These are phyloP conservation scores for Cherax quadricarinatus DNA, from an alignment of 1,140 invertebrate species.

Conservation along the genomic window DNA sequence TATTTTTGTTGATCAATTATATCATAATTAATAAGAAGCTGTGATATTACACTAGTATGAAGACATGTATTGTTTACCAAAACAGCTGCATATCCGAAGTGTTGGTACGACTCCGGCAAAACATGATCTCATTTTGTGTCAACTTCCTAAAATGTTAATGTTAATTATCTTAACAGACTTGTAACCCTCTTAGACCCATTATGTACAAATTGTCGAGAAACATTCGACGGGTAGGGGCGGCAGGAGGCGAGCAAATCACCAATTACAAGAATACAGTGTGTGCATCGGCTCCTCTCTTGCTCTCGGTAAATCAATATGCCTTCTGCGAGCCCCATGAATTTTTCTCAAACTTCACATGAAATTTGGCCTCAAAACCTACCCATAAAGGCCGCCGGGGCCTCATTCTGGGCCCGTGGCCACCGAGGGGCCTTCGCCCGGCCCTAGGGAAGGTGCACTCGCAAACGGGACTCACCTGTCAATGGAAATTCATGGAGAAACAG, in stretches of 20 bases:
- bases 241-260: background rate
- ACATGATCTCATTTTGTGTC: constrained; percentile 57
- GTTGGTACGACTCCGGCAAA: constrained; percentile 50
- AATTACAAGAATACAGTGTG: constrained; percentile 10
- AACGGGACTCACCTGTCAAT: constrained; percentile 63
- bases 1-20: background rate
- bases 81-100: constrained; percentile 8
- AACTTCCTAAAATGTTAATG: constrained; percentile 24
- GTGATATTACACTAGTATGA: background rate
- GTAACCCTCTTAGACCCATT: background rate
- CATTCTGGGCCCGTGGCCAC: background rate
- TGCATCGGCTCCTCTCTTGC: constrained; percentile 12
- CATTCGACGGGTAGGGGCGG: background rate
- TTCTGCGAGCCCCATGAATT: constrained; percentile 58
- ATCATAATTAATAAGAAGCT: background rate
- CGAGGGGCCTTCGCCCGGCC: background rate
- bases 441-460: background rate
- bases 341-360: constrained; percentile 52
- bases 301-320: constrained; percentile 64
- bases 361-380: background rate
- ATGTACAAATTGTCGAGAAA: background rate
- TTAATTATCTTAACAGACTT: constrained; percentile 7
- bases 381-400: background rate
- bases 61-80: constrained; percentile 5
- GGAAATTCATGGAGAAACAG: constrained; percentile 62